Base-by-base conservation (phyloP, 1,140 invertebrate genomes). In the Drosophila insularis region DNA sequence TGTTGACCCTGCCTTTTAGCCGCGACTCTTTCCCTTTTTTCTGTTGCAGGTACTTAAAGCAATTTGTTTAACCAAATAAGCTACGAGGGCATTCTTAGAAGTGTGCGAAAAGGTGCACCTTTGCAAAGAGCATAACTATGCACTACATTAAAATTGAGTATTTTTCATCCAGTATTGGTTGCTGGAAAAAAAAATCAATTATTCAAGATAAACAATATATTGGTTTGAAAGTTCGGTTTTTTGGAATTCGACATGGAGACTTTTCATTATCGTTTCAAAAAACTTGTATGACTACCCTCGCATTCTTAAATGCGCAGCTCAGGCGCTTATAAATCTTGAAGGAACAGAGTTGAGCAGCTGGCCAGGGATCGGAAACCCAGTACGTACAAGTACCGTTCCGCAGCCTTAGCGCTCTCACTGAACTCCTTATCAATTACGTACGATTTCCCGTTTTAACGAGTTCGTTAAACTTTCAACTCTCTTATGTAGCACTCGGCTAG, bases 391-490 rank as follows among this genome's bases (percentile, higher is more conserved):
- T 71, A 66, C 74, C 69, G 74, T 87, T 77, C 65, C 73, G 66
- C 68, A 65, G 27, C 40, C 35, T 14, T 32, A 59, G 58, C 54
- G 54, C 71, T 63, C 65, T 64, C 43, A 32, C 11, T 27, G 61
- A 46, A 61, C 80, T 80, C 80, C 76, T 87, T 87, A 87, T 89
- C 84, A 87, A 87, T 87, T 87, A 89, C 80, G 73, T 69, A 78
- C 72, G 77, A 80, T 89, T 27, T 89, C 80, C 84, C 84, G 84
- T 89, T 89, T 89, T 89, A 89, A 89, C 84, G 80, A 89, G 84
- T 89, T 89, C 84, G 84, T 89, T 89, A 89, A 89, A 89, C 84
- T 89, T 89, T 89, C 84, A 89, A 89, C 84, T 87, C 73, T 89
- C 67, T 63, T 60, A 35, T 35, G 32, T 2, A 63, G 60, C 71